Percentiles rank a stretch among this genome's conserved stretches.
These are phyloP conservation scores for Antheraea assamensis DNA, from an alignment of 2,888 invertebrate species.

Conservation along the genomic window DNA sequence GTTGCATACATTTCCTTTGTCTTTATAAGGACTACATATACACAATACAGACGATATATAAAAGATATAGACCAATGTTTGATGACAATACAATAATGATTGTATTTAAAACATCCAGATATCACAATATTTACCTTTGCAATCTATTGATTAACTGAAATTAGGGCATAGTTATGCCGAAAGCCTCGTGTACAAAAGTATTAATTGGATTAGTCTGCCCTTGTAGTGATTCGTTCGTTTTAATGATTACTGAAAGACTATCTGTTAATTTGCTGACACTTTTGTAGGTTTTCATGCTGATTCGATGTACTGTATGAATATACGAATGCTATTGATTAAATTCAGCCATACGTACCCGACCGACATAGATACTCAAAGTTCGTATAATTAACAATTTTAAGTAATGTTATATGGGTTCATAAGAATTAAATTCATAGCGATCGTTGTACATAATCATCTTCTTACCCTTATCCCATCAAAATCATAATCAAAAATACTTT, in stretches of 20 bases:
- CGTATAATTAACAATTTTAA: not conserved
- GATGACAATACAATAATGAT: not conserved
- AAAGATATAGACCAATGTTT: too few species aligned
- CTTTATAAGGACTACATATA: too few species aligned
- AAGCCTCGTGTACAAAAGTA: conserved; percentile 14
- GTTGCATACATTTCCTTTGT: too few species aligned
- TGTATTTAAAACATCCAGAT: not conserved
- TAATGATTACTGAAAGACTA: conserved; percentile 8
- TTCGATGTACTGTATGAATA: not conserved
- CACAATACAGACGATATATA: too few species aligned
- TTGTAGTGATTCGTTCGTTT: conserved; percentile 41
- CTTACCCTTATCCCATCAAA: too few species aligned
- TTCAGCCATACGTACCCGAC: not conserved
- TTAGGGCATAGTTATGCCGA: conserved; percentile 14
- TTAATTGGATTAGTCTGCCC: conserved; percentile 27
- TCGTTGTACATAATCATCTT: too few species aligned
- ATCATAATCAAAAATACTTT: too few species aligned
- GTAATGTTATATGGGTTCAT: too few species aligned
- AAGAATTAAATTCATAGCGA: too few species aligned
- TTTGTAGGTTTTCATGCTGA: conserved; percentile 16
- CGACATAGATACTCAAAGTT: not conserved
- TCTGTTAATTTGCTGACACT: conserved; percentile 22
- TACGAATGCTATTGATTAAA: conserved; percentile 6
- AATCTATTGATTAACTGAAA: conserved; percentile 24
- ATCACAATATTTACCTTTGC: conserved; percentile 40